Evolutionary conservation across 2,113 vertebrate genomes (phyloP).

Genomic region (Nothocercus julius): DNA sequence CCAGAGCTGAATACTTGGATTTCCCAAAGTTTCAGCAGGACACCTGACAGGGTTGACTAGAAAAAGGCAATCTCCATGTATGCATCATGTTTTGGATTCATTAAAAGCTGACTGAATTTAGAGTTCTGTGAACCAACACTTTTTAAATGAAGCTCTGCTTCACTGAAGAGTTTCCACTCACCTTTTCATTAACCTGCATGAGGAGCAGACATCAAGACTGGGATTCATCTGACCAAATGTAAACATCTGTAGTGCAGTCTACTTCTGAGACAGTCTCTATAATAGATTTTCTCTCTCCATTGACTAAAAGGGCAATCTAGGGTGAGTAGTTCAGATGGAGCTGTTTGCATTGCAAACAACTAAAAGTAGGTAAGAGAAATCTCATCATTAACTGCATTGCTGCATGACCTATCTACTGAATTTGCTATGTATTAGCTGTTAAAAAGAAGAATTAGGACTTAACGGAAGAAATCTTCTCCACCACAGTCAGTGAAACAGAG

Average conservation of each 20-base stretch:
- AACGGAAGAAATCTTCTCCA: not conserved
- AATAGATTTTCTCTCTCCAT: not conserved
- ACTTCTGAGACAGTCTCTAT: not conserved
- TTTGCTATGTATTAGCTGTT: not conserved
- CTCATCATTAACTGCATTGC: not conserved
- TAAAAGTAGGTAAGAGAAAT: not conserved
- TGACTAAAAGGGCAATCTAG: not conserved
- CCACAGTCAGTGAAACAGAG: not conserved
- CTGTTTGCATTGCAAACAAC: not conserved
- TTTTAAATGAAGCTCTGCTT: not conserved
- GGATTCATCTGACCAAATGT: not conserved
- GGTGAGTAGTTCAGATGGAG: not conserved
- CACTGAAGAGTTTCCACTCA: not conserved
- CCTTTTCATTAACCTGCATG: not conserved
- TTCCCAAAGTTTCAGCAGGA: not conserved
- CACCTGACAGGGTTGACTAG: not conserved
- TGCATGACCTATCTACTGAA: not conserved
- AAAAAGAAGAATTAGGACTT: not conserved
- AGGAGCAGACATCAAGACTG: not conserved
- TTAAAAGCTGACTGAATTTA: too few species aligned
- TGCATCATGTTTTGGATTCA: not conserved
- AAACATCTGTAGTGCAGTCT: not conserved
- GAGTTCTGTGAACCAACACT: not conserved
- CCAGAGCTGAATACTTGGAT: not conserved
- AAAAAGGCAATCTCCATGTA: not conserved